Percentiles rank a stretch among this genome's conserved stretches.
These are phyloP conservation scores for Ecdyonurus torrentis DNA, from an alignment of 2,888 invertebrate species.

Conservation along the genomic window DNA sequence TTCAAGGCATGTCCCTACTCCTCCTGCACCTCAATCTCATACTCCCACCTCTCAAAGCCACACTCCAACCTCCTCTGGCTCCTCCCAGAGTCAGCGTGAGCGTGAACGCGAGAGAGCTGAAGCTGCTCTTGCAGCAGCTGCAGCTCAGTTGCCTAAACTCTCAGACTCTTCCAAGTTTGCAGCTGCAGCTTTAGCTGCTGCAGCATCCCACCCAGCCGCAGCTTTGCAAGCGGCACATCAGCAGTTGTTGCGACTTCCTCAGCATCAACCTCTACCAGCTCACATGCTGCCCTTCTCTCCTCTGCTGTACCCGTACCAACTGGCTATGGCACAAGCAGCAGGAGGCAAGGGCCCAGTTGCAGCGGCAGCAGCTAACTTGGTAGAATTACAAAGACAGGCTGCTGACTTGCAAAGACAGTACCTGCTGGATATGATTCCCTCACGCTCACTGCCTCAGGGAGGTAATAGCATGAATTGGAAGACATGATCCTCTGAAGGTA, in stretches of 20 bases:
- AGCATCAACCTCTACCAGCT: slow-evolving; percentile 43
- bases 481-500: slow-evolving; percentile 10
- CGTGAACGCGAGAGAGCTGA: slow-evolving; percentile 14
- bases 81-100: slow-evolving; percentile 21
- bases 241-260: slow-evolving; percentile 54
- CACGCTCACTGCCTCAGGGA: slow-evolving; percentile 15
- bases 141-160: slow-evolving; percentile 16
- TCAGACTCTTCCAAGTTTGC: slow-evolving; percentile 14
- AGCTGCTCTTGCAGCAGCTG: slow-evolving; percentile 18
- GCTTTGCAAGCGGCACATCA: slow-evolving; percentile 48
- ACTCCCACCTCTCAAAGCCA: slow-evolving; percentile 24
- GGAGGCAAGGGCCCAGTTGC: slow-evolving; percentile 27
- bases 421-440: slow-evolving; percentile 87
- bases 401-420: slow-evolving; percentile 87
- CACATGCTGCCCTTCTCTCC: slow-evolving; percentile 83
- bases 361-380: slow-evolving; percentile 35
- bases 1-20: slow-evolving; percentile 14
- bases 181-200: slow-evolving; percentile 17
- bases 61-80: slow-evolving; percentile 19
- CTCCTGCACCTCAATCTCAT: slow-evolving; percentile 17
- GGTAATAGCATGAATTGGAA: slow-evolving; percentile 11
- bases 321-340: slow-evolving; percentile 37
- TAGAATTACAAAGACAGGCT: slow-evolving; percentile 65
- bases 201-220: slow-evolving; percentile 40
- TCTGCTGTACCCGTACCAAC: slow-evolving; percentile 73